Evolutionary conservation across 2,113 vertebrate species (phyloP).

Genomic region (Candoia aspera): DNA sequence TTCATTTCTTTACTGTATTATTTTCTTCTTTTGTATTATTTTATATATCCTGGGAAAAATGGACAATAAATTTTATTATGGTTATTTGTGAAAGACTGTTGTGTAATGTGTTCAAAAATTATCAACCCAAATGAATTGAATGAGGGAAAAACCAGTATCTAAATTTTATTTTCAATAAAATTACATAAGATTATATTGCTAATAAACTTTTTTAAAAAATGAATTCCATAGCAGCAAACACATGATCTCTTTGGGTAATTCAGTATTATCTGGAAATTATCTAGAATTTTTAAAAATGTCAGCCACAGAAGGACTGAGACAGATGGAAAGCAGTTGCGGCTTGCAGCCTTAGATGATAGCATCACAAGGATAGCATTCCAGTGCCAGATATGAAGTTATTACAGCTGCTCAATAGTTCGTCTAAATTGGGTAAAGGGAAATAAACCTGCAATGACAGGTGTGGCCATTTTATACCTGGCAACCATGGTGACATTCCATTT

Average conservation of each 20-base stretch:
- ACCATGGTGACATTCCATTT: not conserved
- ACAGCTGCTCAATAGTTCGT: conserved; percentile 4
- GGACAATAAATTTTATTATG: too few relatives aligned
- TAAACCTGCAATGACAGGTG: conserved; percentile 18
- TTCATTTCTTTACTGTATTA: not conserved
- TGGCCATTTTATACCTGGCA: not conserved
- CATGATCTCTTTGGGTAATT: not conserved
- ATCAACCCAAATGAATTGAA: too few relatives aligned
- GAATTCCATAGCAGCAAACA: not conserved
- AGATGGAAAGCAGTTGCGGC: not conserved
- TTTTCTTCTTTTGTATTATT: not conserved
- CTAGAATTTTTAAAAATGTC: not conserved
- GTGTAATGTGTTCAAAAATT: too few relatives aligned
- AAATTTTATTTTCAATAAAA: not conserved
- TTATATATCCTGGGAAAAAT: not conserved
- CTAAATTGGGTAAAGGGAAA: not conserved
- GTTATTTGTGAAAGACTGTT: too few relatives aligned
- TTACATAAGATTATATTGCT: not conserved
- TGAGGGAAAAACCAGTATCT: not conserved
- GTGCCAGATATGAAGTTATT: conserved; percentile 9
- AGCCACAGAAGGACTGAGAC: not conserved
- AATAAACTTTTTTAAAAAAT: not conserved
- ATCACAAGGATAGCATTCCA: not conserved
- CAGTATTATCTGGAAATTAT: not conserved
- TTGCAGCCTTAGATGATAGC: not conserved